These are phyloP conservation scores for Drosophila athabasca DNA, from an alignment of 1,140 invertebrate genomes.

Conservation along the genomic window DNA sequence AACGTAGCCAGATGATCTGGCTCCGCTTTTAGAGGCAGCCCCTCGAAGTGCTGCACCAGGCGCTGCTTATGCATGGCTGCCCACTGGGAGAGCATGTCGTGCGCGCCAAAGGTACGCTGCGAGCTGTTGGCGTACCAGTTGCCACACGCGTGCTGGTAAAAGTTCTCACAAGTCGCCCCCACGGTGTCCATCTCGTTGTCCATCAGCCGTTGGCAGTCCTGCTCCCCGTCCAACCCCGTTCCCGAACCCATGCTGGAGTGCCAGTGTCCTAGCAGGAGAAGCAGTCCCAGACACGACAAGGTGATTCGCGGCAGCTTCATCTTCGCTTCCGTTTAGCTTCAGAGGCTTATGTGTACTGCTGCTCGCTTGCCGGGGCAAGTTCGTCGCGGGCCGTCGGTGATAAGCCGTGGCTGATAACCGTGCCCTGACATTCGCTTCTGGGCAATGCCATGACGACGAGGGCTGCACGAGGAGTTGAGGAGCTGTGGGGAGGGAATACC, in stretches of 20 bases:
- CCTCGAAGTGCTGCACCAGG: constrained; percentile 49
- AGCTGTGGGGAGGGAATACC: too few relatives aligned
- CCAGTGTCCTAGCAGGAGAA: too few relatives aligned
- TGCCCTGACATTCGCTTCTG: constrained; percentile 32
- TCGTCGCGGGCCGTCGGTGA: constrained; percentile 2
- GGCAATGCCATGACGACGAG: constrained; percentile 11
- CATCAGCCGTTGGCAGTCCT: constrained; percentile 15
- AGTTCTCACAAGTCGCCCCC: constrained; percentile 58
- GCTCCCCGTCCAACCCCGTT: not conserved
- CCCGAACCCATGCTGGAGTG: too few relatives aligned
- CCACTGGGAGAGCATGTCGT: constrained; percentile 58
- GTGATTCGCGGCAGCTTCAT: not conserved
- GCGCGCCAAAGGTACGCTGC: constrained; percentile 48
- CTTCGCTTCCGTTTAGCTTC: constrained; percentile 5
- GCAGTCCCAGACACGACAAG: too few relatives aligned
- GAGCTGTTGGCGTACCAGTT: constrained; percentile 58
- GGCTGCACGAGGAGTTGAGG: not conserved
- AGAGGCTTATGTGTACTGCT: constrained; percentile 27
- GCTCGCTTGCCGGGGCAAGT: not conserved
- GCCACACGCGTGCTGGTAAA: constrained; percentile 71
- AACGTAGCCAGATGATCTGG: constrained; percentile 34
- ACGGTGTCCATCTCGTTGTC: constrained; percentile 41
- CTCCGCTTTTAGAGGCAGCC: not conserved
- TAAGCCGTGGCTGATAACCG: constrained; percentile 41
- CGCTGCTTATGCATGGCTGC: constrained; percentile 60